Base-by-base conservation (phyloP, 2,797 vertebrate species). In the Columba guinea region DNA sequence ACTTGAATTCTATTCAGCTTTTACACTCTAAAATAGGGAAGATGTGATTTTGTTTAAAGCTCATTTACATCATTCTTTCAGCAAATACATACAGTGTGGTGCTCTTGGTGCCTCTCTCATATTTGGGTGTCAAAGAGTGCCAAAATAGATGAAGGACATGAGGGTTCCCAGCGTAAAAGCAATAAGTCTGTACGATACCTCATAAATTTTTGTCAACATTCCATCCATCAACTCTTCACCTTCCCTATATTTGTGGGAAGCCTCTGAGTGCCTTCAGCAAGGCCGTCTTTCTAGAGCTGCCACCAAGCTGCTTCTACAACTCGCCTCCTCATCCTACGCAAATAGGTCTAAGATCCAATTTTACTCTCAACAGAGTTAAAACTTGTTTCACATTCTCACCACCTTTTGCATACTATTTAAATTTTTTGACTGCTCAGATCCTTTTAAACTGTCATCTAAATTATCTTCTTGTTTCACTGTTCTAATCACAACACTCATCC, bases 381-480 rank as follows among this genome's bases (percentile, higher is more conserved):
- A 73, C 77, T 84, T 82, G 49, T 62, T 95, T 91, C 77, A 74
- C 41, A 79, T 64, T 94, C 83, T 78, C 73, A 90, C 37, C 74
- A 90, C 70, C 78, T 93, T 91, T 90, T 78, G 71, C 75, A 92
- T 71, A 80, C 58, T 70, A 87, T 87, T 90, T 87, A 60, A 92
- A 32, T 74, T 76, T 94, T 94, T 67, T 93, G 86, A 92, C 89
- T 94, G 84, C 84, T 87, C 44, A 28, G 55, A 91, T 91, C 71
- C 79, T 94, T 96, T 92, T 96, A 91, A 96, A 92, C 65, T 95
- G 96, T 91, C 91, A 95, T 65, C 62, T 86, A 88, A 93, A 94
- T 94, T 86, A 81, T 67, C 85, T 88, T 95, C 87, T 86, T 93
- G 79, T 93, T 92, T 96, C 89, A 76, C 75, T 76, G 37, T 71